Evolutionary conservation across 2,888 invertebrate species (phyloP).

Genomic region (Drosophila putrida): DNA sequence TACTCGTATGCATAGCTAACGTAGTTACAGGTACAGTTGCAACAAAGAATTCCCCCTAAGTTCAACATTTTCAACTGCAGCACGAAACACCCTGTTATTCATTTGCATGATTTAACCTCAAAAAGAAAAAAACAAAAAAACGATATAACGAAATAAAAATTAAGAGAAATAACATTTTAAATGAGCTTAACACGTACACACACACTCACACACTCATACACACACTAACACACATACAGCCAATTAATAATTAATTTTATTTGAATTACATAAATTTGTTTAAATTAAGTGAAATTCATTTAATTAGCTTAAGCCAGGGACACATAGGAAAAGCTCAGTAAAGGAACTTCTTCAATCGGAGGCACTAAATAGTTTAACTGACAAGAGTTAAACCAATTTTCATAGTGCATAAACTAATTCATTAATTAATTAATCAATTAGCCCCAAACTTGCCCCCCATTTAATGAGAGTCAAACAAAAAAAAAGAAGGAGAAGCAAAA

Average conservation of each 20-base stretch:
- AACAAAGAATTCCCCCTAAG: constrained; percentile 6
- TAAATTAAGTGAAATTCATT: constrained; percentile 11
- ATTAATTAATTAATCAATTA: constrained; percentile 8
- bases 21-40: constrained; percentile 56
- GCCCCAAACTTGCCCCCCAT: constrained; percentile 51
- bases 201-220: constrained; percentile 8
- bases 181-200: constrained; percentile 44
- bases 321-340: constrained; percentile 46
- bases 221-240: constrained; percentile 11
- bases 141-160: neutral
- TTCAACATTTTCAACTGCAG: constrained; percentile 11
- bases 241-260: constrained; percentile 16
- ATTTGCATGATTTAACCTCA: neutral
- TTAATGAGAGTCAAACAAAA: constrained; percentile 26
- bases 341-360: constrained; percentile 8
- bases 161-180: constrained; percentile 22
- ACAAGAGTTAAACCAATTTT: constrained; percentile 44
- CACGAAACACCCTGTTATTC: constrained; percentile 37
- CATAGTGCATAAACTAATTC: constrained; percentile 40
- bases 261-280: constrained; percentile 18
- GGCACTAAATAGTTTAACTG: constrained; percentile 58
- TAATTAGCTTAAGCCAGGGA: constrained; percentile 20
- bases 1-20: constrained; percentile 51
- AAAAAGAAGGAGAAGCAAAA: constrained; percentile 16
- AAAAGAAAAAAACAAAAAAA: neutral